These are phyloP conservation scores for Synanthedon vespiformis DNA, from an alignment of 2,888 invertebrate species.

Conservation along the genomic window DNA sequence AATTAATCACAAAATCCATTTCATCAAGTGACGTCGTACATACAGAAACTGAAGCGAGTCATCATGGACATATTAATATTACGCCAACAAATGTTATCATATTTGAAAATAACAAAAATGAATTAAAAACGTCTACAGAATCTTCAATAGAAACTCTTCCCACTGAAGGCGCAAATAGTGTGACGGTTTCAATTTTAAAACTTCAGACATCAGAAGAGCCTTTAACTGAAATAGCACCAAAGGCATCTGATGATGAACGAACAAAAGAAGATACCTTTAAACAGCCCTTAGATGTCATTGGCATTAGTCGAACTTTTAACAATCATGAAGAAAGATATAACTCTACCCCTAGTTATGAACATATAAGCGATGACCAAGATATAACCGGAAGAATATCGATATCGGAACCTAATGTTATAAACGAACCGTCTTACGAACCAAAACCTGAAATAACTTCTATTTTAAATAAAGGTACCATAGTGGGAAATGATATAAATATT, in stretches of 20 bases:
- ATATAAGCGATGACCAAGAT: constrained; percentile 9
- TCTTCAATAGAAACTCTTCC: neutral
- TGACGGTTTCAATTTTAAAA: constrained; percentile 1
- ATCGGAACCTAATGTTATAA: constrained; percentile 29
- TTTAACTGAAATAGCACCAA: constrained; percentile 9
- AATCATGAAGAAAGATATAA: neutral
- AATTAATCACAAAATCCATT: neutral
- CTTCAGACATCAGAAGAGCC: constrained; percentile 3
- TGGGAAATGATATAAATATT: constrained; percentile 1
- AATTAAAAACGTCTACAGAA: neutral
- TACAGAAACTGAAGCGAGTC: neutral
- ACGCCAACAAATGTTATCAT: constrained; percentile 8
- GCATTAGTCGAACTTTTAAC: neutral
- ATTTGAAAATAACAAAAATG: constrained; percentile 3
- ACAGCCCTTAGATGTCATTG: neutral
- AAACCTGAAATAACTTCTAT: constrained; percentile 36
- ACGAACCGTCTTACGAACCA: constrained; percentile 28
- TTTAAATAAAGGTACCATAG: constrained; percentile 16
- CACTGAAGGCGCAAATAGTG: neutral
- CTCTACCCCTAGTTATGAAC: neutral
- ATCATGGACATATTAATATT: neutral
- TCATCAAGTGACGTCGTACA: no score
- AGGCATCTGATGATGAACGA: constrained; percentile 12
- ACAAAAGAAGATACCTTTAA: neutral
- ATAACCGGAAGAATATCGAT: constrained; percentile 27